Conservation (phyloP, 64 coral and sea anemone species). For the Actinia tenebrosa region DNA sequence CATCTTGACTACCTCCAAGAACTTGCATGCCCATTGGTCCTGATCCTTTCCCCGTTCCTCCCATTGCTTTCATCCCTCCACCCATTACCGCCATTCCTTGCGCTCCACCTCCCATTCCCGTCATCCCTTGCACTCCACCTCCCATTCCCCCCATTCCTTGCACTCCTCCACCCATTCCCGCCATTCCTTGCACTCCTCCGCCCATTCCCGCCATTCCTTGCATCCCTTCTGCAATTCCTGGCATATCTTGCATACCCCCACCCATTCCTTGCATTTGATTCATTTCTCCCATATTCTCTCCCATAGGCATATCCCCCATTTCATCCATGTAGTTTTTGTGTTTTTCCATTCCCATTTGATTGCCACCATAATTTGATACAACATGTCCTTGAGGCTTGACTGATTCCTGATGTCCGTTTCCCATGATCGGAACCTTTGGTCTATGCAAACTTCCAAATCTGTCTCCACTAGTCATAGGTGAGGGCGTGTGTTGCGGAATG, state of each 20-base stretch:
- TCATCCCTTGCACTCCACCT: not conserved
- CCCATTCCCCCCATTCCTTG: constrained; percentile 5
- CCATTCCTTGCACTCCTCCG: not conserved
- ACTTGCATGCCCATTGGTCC: not conserved
- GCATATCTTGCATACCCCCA: not conserved
- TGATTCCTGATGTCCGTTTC: not conserved
- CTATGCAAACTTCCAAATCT: not conserved
- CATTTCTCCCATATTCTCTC: not conserved
- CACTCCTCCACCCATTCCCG: not conserved
- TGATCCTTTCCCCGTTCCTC: not conserved
- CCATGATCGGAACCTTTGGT: not conserved
- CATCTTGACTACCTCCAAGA: constrained; percentile 1
- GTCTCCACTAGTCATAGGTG: not conserved
- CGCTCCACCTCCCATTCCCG: not conserved
- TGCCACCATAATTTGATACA: not conserved
- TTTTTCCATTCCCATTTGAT: not conserved
- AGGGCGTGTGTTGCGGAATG: not conserved
- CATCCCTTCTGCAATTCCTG: not conserved
- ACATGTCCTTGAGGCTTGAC: not conserved
- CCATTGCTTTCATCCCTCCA: not conserved
- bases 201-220: not conserved
- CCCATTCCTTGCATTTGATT: not conserved
- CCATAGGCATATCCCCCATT: not conserved
- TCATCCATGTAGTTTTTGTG: not conserved
- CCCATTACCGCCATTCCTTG: not conserved